These are phyloP conservation scores for Hydrozoanthus tunicans DNA, from an alignment of 64 coral and sea anemone species.

Conservation along the genomic window DNA sequence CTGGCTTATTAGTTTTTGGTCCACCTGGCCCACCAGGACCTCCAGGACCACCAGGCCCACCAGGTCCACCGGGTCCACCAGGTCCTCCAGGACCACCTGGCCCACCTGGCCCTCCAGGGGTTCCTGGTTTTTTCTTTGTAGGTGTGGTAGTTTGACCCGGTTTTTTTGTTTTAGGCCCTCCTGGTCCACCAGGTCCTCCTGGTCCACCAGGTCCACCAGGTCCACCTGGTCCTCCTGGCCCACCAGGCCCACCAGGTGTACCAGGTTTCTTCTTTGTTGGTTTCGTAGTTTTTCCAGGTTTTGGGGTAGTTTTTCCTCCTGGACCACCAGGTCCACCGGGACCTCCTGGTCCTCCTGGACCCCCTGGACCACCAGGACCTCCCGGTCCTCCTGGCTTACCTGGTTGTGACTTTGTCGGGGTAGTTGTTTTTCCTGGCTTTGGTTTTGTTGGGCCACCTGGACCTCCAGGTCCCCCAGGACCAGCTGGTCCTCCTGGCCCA, in stretches of 20 bases:
- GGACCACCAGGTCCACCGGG: slow-evolving; percentile 71
- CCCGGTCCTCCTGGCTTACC: slow-evolving; percentile 68
- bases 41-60: background rate
- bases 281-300: slow-evolving; percentile 46
- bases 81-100: slow-evolving; percentile 10
- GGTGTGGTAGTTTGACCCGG: slow-evolving; percentile 25
- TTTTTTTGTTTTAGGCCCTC: slow-evolving; percentile 10
- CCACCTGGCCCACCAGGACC: slow-evolving; percentile 64
- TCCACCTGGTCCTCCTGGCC: slow-evolving; percentile 63
- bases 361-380: slow-evolving; percentile 73
- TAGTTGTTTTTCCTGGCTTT: slow-evolving; percentile 44
- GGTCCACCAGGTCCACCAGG: slow-evolving; percentile 73
- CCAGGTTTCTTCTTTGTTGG: slow-evolving; percentile 58
- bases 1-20: slow-evolving; percentile 64
- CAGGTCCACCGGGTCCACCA: slow-evolving; percentile 7
- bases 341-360: slow-evolving; percentile 77
- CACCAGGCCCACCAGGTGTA: slow-evolving; percentile 66
- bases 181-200: slow-evolving; percentile 40
- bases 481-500: slow-evolving; percentile 71
- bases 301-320: slow-evolving; percentile 56
- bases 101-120: slow-evolving; percentile 32
- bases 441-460: slow-evolving; percentile 43
- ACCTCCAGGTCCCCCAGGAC: slow-evolving; percentile 53
- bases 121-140: slow-evolving; percentile 25
- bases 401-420: slow-evolving; percentile 17